Base-by-base conservation (phyloP, 2,888 invertebrate genomes). In the Chalcosyrphus nemorum region DNA sequence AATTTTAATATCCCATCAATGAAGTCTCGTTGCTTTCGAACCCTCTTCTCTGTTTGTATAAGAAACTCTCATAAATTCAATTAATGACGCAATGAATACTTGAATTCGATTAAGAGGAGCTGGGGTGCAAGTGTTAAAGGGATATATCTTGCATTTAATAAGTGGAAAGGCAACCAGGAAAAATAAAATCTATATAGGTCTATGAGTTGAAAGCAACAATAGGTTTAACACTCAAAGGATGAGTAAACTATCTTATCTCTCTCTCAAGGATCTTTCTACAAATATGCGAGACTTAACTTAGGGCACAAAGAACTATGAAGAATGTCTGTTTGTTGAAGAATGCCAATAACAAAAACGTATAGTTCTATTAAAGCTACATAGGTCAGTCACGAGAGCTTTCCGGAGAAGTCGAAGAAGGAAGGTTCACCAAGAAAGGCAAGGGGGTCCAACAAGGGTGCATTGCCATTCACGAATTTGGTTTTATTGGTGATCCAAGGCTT, bases 11-110 rank as follows among this genome's bases (percentile, higher is more conserved):
- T 74, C 72, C 63, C 78, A 84, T 84, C 82, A 84, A 84, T 84
- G 82, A 78, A 84, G 82, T 78, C 78, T 78, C 78, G 65, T 63
- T 68, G 72, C 72, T 70, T 63, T 78, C 61, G 78, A 61, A 56
- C 63, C 68, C 70, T 84, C 56, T 75, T 24, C 52, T 35, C 52
- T 84, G 80, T 84, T 84, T 80, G 47, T 63, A 84, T 80, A 80
- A 63, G 54, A 84, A 78, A 75, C 84, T 84, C 84, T 84, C 74
- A 80, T 84, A 84, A 84, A 84, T 84, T 84, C 84, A 84, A 84
- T 84, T 84, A 84, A 84, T 84, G 82, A 84, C 77, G 78, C 78
- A 84, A 84, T 84, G 80, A 68, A 80, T 84, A 80, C 84, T 84
- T 84, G 84, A 84, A 68, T 80, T 80, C 80, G 84, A 84, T 84